Evolutionary conservation across 2,888 invertebrate genomes (phyloP), one percentile per base, ranked within the genome.

Genomic region (Phaonia tiefii): DNA sequence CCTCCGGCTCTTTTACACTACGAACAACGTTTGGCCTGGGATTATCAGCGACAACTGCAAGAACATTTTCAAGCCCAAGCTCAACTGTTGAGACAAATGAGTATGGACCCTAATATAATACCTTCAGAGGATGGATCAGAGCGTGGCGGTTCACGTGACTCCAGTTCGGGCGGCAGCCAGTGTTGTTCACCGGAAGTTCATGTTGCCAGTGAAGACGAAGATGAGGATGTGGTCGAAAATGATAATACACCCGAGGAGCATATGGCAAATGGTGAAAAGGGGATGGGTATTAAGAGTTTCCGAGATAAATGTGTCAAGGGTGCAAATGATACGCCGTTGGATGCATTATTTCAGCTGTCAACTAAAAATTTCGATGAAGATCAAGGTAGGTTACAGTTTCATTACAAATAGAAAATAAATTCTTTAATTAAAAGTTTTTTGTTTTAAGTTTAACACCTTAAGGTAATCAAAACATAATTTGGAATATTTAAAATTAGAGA

Each of bases 271-370:
- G 22, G 39, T 13, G 42, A 22, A 11, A 17, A 26, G 10, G 20
- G 46, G 11, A 22, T 49, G 15, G 15, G 54, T 17, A 54, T 70
- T 1, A 67, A 66, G 63, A 84, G 80, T 84, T 79, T 88, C 58
- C 83, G 84, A 84, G 86, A 88, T 71, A 89, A 90, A 82, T 87
- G 76, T 2, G 84, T 54, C 13, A 82, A 72, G n/a, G 65, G 0
- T 72, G 17, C 56, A 8, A 79, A 86, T 65, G 95, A 95, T 84
- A 98, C 98, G 13, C 98, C 97, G 0, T 92, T 99, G 83, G 98
- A 98, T 89, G 98, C 98, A 0, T 93, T 99, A 26, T 98, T 98
- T 92, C 97, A 98, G 91, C 97, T 99, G 95, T 98, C 98, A 84
- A 97, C 96, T 92, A 98, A 98, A 92, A 98, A 98, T 78, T 98